A percentile compares a stretch with the other conserved stretches of the same genome.
Evolutionary conservation across 35 echinoderm and acorn worm genomes (phyloP).

Genomic region (Eucidaris tribuloides): DNA sequence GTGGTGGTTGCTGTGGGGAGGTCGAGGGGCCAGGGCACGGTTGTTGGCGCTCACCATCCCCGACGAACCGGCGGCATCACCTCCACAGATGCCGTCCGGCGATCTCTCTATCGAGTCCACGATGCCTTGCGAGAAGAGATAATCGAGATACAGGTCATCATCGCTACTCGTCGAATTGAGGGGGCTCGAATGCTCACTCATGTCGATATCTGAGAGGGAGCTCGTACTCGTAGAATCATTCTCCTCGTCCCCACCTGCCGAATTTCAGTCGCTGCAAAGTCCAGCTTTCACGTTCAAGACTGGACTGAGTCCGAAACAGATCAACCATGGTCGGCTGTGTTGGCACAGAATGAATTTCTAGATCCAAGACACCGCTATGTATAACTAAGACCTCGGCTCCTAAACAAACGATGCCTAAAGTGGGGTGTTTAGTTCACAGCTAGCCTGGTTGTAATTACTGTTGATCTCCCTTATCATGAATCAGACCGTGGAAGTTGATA

Average conservation of each 20-base stretch:
- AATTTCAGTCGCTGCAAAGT: conserved; percentile 85
- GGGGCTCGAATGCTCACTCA: conserved; percentile 27
- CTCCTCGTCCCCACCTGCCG: conserved; percentile 54
- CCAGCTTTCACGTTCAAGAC: conserved; percentile 85
- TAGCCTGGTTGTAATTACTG: neutral
- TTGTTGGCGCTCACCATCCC: too few species aligned
- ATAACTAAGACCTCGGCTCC: too few species aligned
- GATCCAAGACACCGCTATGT: too few species aligned
- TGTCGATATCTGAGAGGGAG: conserved; percentile 39
- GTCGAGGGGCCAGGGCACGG: neutral
- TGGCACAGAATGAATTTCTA: neutral
- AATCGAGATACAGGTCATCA: conserved; percentile 85
- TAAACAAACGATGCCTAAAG: too few species aligned
- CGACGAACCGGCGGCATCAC: too few species aligned
- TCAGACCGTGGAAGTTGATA: neutral
- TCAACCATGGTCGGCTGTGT: conserved; percentile 71
- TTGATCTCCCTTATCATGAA: neutral
- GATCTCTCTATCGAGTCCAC: conserved; percentile 34
- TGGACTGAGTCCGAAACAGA: conserved; percentile 81
- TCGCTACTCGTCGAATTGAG: conserved; percentile 33
- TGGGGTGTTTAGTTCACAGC: conserved; percentile 11
- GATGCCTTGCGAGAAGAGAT: conserved; percentile 89
- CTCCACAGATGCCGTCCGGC: neutral
- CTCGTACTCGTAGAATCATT: conserved; percentile 45
- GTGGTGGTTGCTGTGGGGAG: neutral